Conservation (phyloP, 1,140 invertebrate species). For the Drosophila asahinai region DNA sequence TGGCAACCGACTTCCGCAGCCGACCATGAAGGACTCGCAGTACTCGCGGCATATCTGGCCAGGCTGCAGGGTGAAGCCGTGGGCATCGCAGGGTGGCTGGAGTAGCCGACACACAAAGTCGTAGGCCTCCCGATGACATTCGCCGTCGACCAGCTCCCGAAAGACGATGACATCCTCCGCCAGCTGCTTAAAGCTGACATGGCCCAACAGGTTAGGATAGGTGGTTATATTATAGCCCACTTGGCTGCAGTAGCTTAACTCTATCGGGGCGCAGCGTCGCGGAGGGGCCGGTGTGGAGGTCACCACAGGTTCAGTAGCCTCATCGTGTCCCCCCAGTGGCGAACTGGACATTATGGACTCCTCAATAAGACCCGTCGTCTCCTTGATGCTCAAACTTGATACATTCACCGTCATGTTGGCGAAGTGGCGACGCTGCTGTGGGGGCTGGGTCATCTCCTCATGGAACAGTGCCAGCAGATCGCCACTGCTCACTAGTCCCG, state of each 20-base stretch:
- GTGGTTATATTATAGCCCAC: constrained; percentile 92
- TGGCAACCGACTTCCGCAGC: constrained; percentile 91
- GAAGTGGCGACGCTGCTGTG: constrained; percentile 86
- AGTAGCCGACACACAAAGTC: constrained; percentile 94
- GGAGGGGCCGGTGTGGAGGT: constrained; percentile 85
- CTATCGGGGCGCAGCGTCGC: constrained; percentile 89
- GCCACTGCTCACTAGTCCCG: constrained; percentile 78
- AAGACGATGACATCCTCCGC: constrained; percentile 92
- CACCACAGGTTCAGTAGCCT: constrained; percentile 68
- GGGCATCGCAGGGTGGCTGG: constrained; percentile 90
- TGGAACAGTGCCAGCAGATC: constrained; percentile 78
- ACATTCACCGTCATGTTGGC: constrained; percentile 89
- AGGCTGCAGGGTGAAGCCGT: constrained; percentile 64
- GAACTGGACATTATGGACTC: constrained; percentile 83
- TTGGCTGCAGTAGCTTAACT: constrained; percentile 90
- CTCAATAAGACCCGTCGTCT: constrained; percentile 85
- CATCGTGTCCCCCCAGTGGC: constrained; percentile 73
- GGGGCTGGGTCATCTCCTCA: constrained; percentile 68
- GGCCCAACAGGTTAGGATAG: constrained; percentile 92
- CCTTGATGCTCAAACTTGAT: constrained; percentile 88
- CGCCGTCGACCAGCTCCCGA: constrained; percentile 93
- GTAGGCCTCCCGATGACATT: constrained; percentile 93
- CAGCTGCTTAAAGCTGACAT: constrained; percentile 89
- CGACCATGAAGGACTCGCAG: constrained; percentile 93
- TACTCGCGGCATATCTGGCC: constrained; percentile 91